These are phyloP conservation scores for Herpetotheres cachinnans DNA, from an alignment of 2,113 vertebrate genomes.

Conservation along the genomic window DNA sequence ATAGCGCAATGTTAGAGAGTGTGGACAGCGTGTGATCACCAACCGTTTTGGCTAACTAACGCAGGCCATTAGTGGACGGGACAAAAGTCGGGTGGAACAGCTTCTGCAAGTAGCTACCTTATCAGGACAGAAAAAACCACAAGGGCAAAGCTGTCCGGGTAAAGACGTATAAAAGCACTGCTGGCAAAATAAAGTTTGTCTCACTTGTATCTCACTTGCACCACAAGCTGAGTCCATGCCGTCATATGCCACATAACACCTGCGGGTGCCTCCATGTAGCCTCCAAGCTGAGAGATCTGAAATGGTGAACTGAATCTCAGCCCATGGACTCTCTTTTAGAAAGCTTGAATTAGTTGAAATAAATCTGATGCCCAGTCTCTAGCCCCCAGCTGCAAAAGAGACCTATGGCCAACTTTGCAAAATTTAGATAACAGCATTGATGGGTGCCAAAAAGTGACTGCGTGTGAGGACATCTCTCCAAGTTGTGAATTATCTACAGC, in stretches of 20 bases:
- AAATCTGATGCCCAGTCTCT: background rate
- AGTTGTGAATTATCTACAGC: background rate
- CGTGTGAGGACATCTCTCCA: background rate
- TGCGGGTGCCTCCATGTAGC: background rate
- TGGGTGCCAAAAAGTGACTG: rapidly evolving
- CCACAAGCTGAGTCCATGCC: too few species aligned
- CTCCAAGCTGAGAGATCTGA: background rate
- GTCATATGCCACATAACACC: background rate
- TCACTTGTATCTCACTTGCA: too few species aligned
- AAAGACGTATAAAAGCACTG: too few species aligned
- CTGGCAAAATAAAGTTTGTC: too few species aligned
- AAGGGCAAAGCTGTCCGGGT: too few species aligned
- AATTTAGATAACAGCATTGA: background rate
- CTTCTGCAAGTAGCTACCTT: too few species aligned
- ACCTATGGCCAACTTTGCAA: background rate
- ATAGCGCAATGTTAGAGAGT: too few species aligned
- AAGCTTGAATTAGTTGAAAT: background rate
- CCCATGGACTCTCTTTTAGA: background rate
- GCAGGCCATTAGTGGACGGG: too few species aligned
- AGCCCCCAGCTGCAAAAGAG: background rate
- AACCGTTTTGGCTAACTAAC: too few species aligned
- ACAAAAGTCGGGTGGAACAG: too few species aligned
- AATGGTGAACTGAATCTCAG: background rate
- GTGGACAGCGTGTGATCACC: too few species aligned
- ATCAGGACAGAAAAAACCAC: too few species aligned